Evolutionary conservation across 2,797 vertebrate species (phyloP).

Genomic region (Pterois miles): DNA sequence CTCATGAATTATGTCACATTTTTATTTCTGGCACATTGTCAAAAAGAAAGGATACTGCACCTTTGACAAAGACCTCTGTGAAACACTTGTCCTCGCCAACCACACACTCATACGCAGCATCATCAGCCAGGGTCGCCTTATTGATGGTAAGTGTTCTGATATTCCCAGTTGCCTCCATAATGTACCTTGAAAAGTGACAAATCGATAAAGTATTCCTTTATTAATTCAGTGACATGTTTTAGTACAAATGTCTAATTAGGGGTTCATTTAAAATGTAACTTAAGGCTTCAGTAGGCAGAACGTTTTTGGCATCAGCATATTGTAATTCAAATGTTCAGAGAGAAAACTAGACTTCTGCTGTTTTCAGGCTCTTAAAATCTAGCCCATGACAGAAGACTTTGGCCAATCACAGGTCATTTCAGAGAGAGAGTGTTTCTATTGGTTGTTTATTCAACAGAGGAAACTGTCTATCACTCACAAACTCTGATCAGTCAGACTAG

Average conservation of each 20-base stretch:
- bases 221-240: background rate
- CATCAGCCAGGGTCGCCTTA: slow-evolving; percentile 86
- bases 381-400: too few relatives aligned
- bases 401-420: too few relatives aligned
- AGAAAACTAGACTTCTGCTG: too few relatives aligned
- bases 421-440: too few relatives aligned
- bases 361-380: too few relatives aligned
- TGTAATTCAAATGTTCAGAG: too few relatives aligned
- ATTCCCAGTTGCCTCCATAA: slow-evolving; percentile 89
- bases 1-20: background rate
- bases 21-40: background rate
- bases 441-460: too few relatives aligned
- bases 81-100: slow-evolving; percentile 88
- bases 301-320: too few relatives aligned
- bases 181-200: slow-evolving; percentile 79
- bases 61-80: slow-evolving; percentile 94
- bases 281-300: too few relatives aligned
- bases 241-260: background rate
- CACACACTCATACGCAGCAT: slow-evolving; percentile 90
- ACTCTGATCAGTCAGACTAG: too few relatives aligned
- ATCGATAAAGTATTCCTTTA: background rate
- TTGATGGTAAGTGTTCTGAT: slow-evolving; percentile 90
- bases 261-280: too few relatives aligned
- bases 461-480: too few relatives aligned
- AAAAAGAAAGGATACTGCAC: slow-evolving; percentile 65